Percentiles rank a stretch among this genome's conserved stretches.
phyloP scores from a whole-genome alignment of 2,113 vertebrate genomes.

The Oxyruncus cristatus region DNA sequence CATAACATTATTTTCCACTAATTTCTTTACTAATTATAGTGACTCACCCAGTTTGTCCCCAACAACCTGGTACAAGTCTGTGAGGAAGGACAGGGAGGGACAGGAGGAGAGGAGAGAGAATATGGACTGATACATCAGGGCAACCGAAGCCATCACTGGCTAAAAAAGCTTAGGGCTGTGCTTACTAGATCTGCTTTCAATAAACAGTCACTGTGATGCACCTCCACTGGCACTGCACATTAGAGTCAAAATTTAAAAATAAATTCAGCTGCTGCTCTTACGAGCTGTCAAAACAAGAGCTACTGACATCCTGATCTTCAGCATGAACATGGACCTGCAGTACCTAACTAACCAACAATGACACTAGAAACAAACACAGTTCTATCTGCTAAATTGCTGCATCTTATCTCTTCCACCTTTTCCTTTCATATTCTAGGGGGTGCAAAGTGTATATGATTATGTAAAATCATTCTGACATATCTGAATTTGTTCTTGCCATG shows the following conservation, averaged over 20 bases:
- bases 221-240: background rate
- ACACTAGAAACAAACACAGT: background rate
- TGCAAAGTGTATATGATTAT: background rate
- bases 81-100: background rate
- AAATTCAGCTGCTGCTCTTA: background rate
- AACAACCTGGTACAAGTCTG: background rate
- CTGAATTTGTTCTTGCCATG: background rate
- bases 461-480: background rate
- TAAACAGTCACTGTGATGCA: background rate
- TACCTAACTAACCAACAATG: background rate
- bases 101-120: background rate
- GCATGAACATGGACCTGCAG: background rate
- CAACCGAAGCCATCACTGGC: background rate
- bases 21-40: background rate
- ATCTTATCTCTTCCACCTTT: background rate
- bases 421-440: background rate
- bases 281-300: background rate
- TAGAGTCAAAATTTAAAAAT: conserved; percentile 9
- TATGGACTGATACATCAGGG: background rate
- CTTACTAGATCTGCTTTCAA: background rate
- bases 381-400: background rate
- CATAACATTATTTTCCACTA: background rate
- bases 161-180: background rate
- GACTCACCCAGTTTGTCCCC: background rate
- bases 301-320: background rate